Base-by-base conservation (phyloP, 2,888 invertebrate species). In the Epirrita christyi region DNA sequence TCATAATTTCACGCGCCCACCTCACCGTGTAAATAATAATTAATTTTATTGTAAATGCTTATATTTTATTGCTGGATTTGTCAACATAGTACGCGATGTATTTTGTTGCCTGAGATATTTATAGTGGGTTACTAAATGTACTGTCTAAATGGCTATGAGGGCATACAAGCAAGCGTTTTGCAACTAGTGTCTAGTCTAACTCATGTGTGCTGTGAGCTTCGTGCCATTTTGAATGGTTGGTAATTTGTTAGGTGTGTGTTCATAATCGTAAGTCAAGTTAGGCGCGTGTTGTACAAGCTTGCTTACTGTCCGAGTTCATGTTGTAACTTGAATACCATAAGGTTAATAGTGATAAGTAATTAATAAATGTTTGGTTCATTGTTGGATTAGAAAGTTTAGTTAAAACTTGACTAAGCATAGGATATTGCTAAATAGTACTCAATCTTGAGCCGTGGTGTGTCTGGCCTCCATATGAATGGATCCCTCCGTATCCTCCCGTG, bases 41-140 rank as follows among this genome's bases (percentile, higher is more conserved):
- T 92, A 92, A 92, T 92, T 90, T 92, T 92, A 92, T 92, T 92
- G 92, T 92, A 90, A 92, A 88, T 91, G 92, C 89, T 91, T 92
- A 92, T 92, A 92, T 91, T 92, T 92, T 92, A 92, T 92, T 91
- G 83, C 91, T 78, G 91, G 92, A 92, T 92, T 92, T 92, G 92
- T 92, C 92, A 92, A 91, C 92, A 91, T 87, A 81, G 85, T 79
- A 85, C 81, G 87, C 86, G 90, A 89, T 90, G 90, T 88, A 88
- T 89, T 89, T 85, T 88, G 90, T 88, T 75, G 82, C 70, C 71
- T 78, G 87, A 85, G 75, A 88, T 91, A 91, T 92, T 92, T 92
- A 92, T 91, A 85, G 87, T 79, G 76, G 80, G 81, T 86, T 84
- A 73, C 81, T 85, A 85, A 86, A 89, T 85, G 83, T 84, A 82